Base-by-base conservation (phyloP, 2,888 invertebrate species). In the Xanthia icteritia region DNA sequence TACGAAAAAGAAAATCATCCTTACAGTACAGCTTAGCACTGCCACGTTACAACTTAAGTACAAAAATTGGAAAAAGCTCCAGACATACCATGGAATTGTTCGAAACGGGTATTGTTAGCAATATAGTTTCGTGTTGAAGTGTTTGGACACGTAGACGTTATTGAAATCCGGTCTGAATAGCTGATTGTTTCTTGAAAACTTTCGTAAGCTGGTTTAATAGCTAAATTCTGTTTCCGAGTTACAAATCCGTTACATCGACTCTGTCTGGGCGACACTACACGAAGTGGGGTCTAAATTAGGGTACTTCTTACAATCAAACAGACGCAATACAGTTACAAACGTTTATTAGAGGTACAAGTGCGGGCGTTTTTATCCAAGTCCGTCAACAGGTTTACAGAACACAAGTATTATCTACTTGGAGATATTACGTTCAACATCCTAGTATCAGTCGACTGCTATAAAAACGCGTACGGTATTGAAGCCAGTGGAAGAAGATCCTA, bases 41-140 rank as follows among this genome's bases (percentile, higher is more conserved):
- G 93, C 92, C 92, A 92, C 92, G 92, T 92, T 90, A 88, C 82
- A 95, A 96, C 93, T 92, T 90, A 95, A 92, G 91, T 93, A 93
- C 92, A 93, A 94, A 94, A 92, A 90, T 92, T 93, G 92, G 91
- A 94, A 91, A 93, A 94, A 94, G 93, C 94, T 92, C 90, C 92
- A 91, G 90, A 92, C 90, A 92, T 91, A 92, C 89, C 89, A 91
- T 91, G 92, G 92, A 90, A 92, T 92, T 82, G 90, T 91, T 90
- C 85, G 88, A 92, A 92, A 90, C 86, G 83, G 87, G 85, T 89
- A 84, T 84, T 88, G 83, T 85, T 92, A 92, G 92, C 92, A 85
- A 90, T 89, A 88, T 85, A 85, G 79, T 81, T 83, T 79, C 77
- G 82, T 80, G 81, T 84, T 65, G 78, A 81, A 82, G 80, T 79